phyloP scores from a whole-genome alignment of 2,113 vertebrate genomes.

The Perca fluviatilis region DNA sequence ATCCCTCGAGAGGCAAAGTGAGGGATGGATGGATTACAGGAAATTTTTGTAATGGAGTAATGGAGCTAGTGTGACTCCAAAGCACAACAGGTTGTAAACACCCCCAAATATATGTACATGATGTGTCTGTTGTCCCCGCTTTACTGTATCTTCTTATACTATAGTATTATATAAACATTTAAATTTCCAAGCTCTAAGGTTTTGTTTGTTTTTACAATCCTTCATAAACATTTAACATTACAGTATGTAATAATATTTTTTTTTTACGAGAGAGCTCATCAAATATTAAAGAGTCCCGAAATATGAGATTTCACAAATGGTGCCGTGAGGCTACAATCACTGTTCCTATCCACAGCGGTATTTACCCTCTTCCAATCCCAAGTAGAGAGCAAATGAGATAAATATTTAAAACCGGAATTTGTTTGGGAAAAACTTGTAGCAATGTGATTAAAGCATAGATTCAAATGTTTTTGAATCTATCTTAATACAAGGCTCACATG shows the following conservation, averaged over 20 bases:
- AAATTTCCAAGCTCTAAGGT: slow-evolving; percentile 3
- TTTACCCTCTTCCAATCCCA: slow-evolving; percentile 32
- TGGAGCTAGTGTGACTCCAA: not conserved
- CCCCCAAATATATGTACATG: not conserved
- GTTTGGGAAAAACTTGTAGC: slow-evolving; percentile 28
- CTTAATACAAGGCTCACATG: not conserved
- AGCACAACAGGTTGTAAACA: slow-evolving; percentile 18
- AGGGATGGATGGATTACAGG: not conserved
- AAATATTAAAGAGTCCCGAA: slow-evolving; percentile 64
- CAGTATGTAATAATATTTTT: slow-evolving; percentile 10
- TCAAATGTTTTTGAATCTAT: not conserved
- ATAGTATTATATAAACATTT: slow-evolving; percentile 8
- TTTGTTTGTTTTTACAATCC: slow-evolving; percentile 37
- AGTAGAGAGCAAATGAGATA: slow-evolving; percentile 39
- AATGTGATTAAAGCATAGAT: not conserved
- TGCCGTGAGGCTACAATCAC: slow-evolving; percentile 37
- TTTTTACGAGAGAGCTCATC: slow-evolving; percentile 35
- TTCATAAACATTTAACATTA: slow-evolving; percentile 49
- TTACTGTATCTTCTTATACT: not conserved
- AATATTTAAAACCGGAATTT: slow-evolving; percentile 52
- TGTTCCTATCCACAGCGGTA: slow-evolving; percentile 21
- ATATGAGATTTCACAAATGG: slow-evolving; percentile 27
- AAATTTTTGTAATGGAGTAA: not conserved
- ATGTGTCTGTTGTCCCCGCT: not conserved
- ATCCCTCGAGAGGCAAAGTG: slow-evolving; percentile 23